phyloP scores from a whole-genome alignment of 2,113 vertebrate genomes.

The Bettongia penicillata region DNA sequence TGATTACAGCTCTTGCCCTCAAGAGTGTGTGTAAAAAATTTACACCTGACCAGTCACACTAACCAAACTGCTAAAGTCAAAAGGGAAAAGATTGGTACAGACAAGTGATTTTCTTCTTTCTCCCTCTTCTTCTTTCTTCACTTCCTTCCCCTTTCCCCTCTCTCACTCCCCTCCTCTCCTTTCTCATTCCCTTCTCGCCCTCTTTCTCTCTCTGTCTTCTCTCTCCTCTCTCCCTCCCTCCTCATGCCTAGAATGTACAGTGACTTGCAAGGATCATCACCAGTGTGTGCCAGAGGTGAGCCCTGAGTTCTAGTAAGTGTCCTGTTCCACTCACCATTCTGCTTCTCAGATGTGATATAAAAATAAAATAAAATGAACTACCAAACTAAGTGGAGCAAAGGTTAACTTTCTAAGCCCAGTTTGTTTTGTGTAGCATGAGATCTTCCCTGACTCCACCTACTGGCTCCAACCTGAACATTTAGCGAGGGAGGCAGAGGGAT shows the following conservation, averaged over 20 bases:
- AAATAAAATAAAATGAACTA: neutral
- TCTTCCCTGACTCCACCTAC: neutral
- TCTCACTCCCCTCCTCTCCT: neutral
- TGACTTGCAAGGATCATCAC: neutral
- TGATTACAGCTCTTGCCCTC: neutral
- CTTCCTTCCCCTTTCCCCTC: neutral
- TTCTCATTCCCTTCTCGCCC: no score
- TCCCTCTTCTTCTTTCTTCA: neutral
- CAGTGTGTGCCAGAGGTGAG: neutral
- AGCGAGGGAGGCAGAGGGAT: neutral
- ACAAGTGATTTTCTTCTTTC: neutral
- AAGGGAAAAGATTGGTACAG: neutral
- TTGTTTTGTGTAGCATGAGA: constrained; percentile 3
- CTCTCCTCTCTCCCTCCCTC: neutral
- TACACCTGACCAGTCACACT: neutral
- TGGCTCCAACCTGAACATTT: constrained; percentile 8
- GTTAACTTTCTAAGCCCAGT: neutral
- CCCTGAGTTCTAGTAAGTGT: neutral
- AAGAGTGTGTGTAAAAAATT: neutral
- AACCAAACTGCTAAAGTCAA: neutral
- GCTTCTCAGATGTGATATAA: neutral
- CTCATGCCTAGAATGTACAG: neutral
- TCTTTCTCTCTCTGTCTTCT: no score
- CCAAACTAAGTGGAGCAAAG: neutral
- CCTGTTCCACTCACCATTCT: neutral